Base-by-base conservation (phyloP, 2,797 vertebrate species). In the Enteromius anoplus region DNA sequence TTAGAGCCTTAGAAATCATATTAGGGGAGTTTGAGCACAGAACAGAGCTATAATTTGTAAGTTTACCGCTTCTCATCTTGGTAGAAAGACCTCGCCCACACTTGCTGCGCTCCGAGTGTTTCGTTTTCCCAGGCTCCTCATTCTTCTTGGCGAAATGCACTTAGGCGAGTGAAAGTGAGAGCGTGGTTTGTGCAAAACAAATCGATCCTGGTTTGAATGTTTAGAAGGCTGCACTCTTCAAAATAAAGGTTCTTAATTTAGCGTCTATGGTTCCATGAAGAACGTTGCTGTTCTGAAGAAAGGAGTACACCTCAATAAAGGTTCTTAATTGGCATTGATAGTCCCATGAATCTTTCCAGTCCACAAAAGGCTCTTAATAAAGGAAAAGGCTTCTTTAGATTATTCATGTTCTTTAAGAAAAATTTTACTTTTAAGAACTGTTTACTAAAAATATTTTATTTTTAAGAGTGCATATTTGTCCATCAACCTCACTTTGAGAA, bases 31-130 rank as follows among this genome's bases (percentile, higher is more conserved):
- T 45, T 10, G n/a, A 70, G 49, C 34, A 17, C 72, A 72, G 8
- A 64, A 12, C 9, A 26, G 17, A 73, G 60, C 71, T 75, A 34
- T 72, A 34, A 62, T 81, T 60, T 72, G 53, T 45, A 42, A 49
- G 70, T 82, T 75, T 66, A 65, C 60, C 49, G 53, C 71, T 65
- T 82, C 58, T 40, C 80, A 75, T 82, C 45, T 40, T 65, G 55
- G 80, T 82, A 64, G 55, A 64, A 37, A 66, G 60, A 53, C 68
- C 34, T 82, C 71, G 17, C 80, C 71, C 62, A 82, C 80, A 82
- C 71, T 82, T 66, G 34, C 69, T 37, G 55, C 73, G 40, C 69
- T 72, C 69, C 19, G 58, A 14, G 69, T n/a, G 51, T 71, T 71
- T 80, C 23, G 4, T 70, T 64, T 81, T 73, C 14, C 26, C 53